Percentiles rank a stretch among this genome's conserved stretches.
phyloP scores from a whole-genome alignment of 1,140 invertebrate species.

The Dinoponera quadriceps region DNA sequence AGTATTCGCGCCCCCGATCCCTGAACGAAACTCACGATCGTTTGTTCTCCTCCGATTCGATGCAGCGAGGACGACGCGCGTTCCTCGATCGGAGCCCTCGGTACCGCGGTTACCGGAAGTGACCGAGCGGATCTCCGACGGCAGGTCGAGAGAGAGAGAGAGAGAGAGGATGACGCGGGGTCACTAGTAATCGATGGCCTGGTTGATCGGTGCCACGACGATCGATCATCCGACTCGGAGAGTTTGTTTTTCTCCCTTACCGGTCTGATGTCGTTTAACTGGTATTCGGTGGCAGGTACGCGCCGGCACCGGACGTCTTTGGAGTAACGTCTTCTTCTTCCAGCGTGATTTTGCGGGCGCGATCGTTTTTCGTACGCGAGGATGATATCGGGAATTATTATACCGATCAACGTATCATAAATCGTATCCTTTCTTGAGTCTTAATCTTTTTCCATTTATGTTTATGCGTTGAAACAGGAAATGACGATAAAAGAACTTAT shows the following conservation, averaged over 20 bases:
- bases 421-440: too few relatives aligned
- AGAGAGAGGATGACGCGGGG: constrained; percentile 57
- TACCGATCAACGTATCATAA: too few relatives aligned
- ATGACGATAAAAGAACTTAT: too few relatives aligned
- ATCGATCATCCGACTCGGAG: constrained; percentile 67
- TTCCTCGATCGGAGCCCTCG: background rate
- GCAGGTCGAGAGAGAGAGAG: background rate
- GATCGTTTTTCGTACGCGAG: constrained; percentile 7
- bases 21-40: constrained; percentile 39
- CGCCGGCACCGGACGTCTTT: constrained; percentile 41
- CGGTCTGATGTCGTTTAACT: constrained; percentile 58
- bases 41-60: background rate
- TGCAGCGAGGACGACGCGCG: constrained; percentile 9
- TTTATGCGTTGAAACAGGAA: too few relatives aligned
- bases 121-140: constrained; percentile 31
- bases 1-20: constrained; percentile 72
- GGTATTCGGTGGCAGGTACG: constrained; percentile 69
- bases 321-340: constrained; percentile 48
- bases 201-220: constrained; percentile 39
- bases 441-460: too few relatives aligned
- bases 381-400: constrained; percentile 3
- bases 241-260: constrained; percentile 55
- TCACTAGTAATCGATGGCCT: constrained; percentile 67
- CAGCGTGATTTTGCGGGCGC: background rate
- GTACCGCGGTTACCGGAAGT: constrained; percentile 54